Percentiles rank a stretch among this genome's conserved stretches.
phyloP scores from a whole-genome alignment of 2,888 invertebrate species.

The Encarsia formosa region DNA sequence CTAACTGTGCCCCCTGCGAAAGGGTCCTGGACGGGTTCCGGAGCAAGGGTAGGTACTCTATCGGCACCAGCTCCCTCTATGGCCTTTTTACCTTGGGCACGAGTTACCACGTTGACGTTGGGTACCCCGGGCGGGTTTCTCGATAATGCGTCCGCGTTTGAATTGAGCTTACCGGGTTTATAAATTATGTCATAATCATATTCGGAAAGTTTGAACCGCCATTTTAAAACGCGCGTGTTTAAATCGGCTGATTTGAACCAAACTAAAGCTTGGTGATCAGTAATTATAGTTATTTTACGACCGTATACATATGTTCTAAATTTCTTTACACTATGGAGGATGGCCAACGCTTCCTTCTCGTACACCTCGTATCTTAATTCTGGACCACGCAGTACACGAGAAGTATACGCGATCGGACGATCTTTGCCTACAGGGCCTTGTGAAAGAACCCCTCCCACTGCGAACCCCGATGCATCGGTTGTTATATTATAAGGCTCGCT shows the following conservation, averaged over 20 bases:
- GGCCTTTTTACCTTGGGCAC: background rate
- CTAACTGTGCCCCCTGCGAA: too few species aligned
- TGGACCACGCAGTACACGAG: too few species aligned
- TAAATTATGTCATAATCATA: background rate
- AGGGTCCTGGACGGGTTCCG: too few species aligned
- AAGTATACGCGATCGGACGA: too few species aligned
- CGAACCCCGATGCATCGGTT: background rate
- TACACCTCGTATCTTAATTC: too few species aligned
- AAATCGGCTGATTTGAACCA: slow-evolving; percentile 11
- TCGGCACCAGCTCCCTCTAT: background rate
- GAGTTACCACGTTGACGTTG: background rate
- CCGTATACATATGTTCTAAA: background rate
- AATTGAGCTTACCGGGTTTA: background rate
- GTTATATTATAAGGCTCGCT: background rate
- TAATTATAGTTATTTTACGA: background rate
- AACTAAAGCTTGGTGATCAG: slow-evolving; percentile 15
- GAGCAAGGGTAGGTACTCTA: too few species aligned
- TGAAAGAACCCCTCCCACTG: background rate
- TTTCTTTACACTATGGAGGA: too few species aligned
- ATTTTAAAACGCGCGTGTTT: slow-evolving; percentile 2
- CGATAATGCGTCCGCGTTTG: background rate
- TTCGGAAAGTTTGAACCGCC: slow-evolving; percentile 2
- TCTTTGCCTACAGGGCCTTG: background rate
- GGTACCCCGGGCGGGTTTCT: background rate
- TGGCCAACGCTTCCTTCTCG: too few species aligned